phyloP scores from a whole-genome alignment of 2,888 invertebrate genomes.

The Spodoptera littoralis region DNA sequence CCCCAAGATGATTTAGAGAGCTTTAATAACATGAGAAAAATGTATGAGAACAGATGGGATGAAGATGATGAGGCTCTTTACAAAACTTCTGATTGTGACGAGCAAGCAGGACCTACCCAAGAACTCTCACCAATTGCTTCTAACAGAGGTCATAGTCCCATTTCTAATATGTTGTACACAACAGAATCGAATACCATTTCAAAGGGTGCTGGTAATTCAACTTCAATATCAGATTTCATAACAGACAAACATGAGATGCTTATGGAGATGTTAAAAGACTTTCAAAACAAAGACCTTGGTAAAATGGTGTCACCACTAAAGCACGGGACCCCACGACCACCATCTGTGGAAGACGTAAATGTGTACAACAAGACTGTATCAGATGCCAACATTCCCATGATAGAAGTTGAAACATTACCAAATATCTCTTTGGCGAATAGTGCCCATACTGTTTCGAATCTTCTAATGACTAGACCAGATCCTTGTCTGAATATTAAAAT shows the following conservation, averaged over 20 bases:
- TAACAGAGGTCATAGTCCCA: slow-evolving; percentile 64
- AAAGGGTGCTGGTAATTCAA: slow-evolving; percentile 50
- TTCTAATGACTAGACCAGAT: slow-evolving; percentile 8
- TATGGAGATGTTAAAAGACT: slow-evolving; percentile 71
- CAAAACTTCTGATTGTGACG: slow-evolving; percentile 67
- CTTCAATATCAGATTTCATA: slow-evolving; percentile 59
- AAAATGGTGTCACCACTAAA: slow-evolving; percentile 55
- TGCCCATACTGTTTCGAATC: slow-evolving; percentile 1
- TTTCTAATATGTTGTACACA: slow-evolving; percentile 67
- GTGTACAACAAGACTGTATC: slow-evolving; percentile 20
- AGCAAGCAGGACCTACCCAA: slow-evolving; percentile 1
- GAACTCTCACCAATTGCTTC: slow-evolving; percentile 41
- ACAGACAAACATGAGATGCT: slow-evolving; percentile 73
- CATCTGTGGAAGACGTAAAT: slow-evolving; percentile 37
- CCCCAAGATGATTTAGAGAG: slow-evolving; percentile 70
- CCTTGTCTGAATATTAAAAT: background rate
- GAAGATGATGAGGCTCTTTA: slow-evolving; percentile 86
- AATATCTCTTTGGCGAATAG: background rate
- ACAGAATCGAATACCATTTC: slow-evolving; percentile 51
- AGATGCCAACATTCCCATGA: slow-evolving; percentile 10
- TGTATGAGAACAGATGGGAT: slow-evolving; percentile 79
- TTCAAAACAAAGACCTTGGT: slow-evolving; percentile 63
- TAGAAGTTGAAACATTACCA: slow-evolving; percentile 25
- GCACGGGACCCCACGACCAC: slow-evolving; percentile 32
- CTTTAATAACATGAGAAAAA: slow-evolving; percentile 68